Base-by-base conservation (phyloP, 2,797 vertebrate genomes). In the Clarias pachynema region DNA sequence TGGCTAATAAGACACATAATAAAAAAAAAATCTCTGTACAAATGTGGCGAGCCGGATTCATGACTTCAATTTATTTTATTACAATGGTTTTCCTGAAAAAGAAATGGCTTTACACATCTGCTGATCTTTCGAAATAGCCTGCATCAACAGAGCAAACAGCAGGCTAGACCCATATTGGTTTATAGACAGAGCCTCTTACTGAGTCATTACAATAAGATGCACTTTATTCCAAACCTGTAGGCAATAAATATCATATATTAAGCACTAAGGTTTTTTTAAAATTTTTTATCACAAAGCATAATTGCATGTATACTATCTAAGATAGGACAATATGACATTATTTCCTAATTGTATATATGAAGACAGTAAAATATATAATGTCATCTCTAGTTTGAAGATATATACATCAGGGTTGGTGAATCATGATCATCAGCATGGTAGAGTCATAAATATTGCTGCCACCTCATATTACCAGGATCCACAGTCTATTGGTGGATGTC, bases 11-110 rank as follows among this genome's bases (percentile, higher is more conserved):
- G 40, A 75, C 24, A 60, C 65, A 73, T 37, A 74, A 31, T 80
- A 9, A 80, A 63, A 78, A 63, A 70, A 78, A 29, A 3, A 82
- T 40, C 68, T 6, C 29, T 18, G 3, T 83, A 49, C 2, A 18
- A 60, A 82, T 49, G 44, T 56, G 62, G 70, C 85, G n/a, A 22
- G 24, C 31, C 53, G n/a, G 37, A 86, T 80, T 80, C 49, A 70
- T 57, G 69, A 53, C 73, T 84, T 44, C 15, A 85, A 82, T 87
- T 62, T 49, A 83, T 82, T 83, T 80, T 44, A 80, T 20, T 74
- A 77, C 44, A 53, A 9, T 15, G 22, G 56, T 80, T 75, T 75
- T 60, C 69, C 73, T 34, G 9, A 37, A 40, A 78, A 31, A 12
- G 8, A 0, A 57, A 22, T 22, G 16, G 53, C 53, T 56, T 74